These are phyloP conservation scores for Clarias gariepinus DNA, from an alignment of 2,113 vertebrate species.

Conservation along the genomic window DNA sequence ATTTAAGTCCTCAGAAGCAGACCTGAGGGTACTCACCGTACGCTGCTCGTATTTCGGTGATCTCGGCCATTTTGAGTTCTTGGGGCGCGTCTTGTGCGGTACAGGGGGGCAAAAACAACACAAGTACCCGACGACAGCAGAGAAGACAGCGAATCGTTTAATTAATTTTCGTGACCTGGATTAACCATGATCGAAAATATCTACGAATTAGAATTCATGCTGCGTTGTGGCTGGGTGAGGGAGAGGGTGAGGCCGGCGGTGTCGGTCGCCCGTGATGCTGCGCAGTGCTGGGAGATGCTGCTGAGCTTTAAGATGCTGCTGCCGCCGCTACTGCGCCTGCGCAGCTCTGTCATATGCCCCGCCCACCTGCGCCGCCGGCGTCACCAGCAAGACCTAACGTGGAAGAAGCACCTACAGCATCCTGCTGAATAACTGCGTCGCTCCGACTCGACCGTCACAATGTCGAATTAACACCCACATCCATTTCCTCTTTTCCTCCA, in stretches of 20 bases:
- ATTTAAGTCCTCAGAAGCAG: not conserved
- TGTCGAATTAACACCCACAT: not conserved
- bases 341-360: constrained; percentile 12
- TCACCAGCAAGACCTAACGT: not conserved
- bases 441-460: not conserved
- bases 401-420: not conserved
- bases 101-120: not conserved
- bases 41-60: constrained; percentile 73
- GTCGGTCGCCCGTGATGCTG: constrained; percentile 32
- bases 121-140: not conserved
- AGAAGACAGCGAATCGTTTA: not conserved
- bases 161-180: constrained; percentile 11
- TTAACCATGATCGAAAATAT: constrained; percentile 11
- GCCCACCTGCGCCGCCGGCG: constrained; percentile 28
- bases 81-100: constrained; percentile 54
- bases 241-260: not conserved
- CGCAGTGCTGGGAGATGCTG: constrained; percentile 33
- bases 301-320: constrained; percentile 34
- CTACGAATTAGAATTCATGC: not conserved
- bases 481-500: not conserved
- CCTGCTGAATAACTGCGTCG: not conserved
- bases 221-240: not conserved
- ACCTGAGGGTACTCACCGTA: constrained; percentile 69
- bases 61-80: constrained; percentile 79
- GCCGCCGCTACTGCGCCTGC: constrained; percentile 41